These are phyloP conservation scores for Bombycilla garrulus DNA, from an alignment of 2,113 vertebrate genomes.

Conservation along the genomic window DNA sequence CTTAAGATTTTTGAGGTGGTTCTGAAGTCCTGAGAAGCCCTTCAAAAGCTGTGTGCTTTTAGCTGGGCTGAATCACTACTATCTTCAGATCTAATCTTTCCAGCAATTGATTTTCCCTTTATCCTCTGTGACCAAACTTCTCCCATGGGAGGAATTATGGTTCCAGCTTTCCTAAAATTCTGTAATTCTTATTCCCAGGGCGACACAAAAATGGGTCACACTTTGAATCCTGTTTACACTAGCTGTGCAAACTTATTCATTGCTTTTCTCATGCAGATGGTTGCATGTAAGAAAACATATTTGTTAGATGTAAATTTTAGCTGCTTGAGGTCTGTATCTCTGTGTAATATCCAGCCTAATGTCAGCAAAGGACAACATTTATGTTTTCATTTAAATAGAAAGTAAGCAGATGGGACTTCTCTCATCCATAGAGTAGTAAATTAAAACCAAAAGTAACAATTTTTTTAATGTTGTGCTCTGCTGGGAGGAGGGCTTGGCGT, in stretches of 20 bases:
- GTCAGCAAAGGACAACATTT: slow-evolving; percentile 46
- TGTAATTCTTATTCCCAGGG: neutral
- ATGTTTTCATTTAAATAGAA: slow-evolving; percentile 51
- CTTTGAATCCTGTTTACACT: neutral
- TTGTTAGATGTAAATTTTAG: slow-evolving; percentile 44
- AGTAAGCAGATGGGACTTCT: slow-evolving; percentile 55
- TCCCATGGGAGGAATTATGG: neutral
- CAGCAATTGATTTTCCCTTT: slow-evolving; percentile 44
- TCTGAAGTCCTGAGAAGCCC: slow-evolving; percentile 47
- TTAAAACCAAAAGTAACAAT: slow-evolving; percentile 33
- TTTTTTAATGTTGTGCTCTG: slow-evolving; percentile 19
- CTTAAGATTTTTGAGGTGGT: slow-evolving; percentile 47
- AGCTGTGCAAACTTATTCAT: neutral
- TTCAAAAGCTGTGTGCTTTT: slow-evolving; percentile 17
- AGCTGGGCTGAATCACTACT: neutral
- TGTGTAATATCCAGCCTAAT: neutral
- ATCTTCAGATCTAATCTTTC: slow-evolving; percentile 53
- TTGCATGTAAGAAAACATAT: slow-evolving; percentile 12
- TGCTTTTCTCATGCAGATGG: slow-evolving; percentile 32
- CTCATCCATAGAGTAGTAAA: slow-evolving; percentile 31
- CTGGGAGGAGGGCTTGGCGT: neutral
- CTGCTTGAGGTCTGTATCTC: slow-evolving; percentile 6
- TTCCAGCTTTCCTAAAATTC: neutral
- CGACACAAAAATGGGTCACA: neutral
- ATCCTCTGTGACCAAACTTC: slow-evolving; percentile 23